Evolutionary conservation across 2,888 invertebrate species (phyloP), one percentile per base, ranked within the genome.

Genomic region (Macrophya annulata): DNA sequence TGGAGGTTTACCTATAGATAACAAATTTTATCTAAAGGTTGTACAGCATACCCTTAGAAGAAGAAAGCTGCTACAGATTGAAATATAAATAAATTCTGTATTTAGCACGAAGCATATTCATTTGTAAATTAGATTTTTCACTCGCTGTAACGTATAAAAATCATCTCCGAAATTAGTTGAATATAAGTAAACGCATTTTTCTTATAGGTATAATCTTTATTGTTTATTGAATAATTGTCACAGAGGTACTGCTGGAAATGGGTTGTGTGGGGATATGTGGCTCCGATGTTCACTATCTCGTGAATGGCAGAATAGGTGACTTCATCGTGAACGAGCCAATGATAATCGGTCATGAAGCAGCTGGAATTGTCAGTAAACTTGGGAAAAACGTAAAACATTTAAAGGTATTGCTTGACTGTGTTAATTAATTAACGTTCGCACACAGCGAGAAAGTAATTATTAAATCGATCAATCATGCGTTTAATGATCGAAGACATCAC

Each of bases 261-360:
- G 97, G 97, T 91, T 96, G 96, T 88, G 98, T 99, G 74, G 99
- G 99, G n/a, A 99, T 99, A 90, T 99, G 99, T 93, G 99, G 99
- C 0, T 97, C 97, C 0, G 99, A 99, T 94, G 98, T 99, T 6
- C 99, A 99, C 94, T 99, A 99, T 94, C 96, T 98, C 94, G 96
- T 96, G 55, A 94, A 96, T 87, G 99, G 99, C 12, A 93, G 95
- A 25, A 99, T 99, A 91, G 99, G 98, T 0, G 96, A 97, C 92
- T 99, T 99, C 92, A 94, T 98, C 48, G 95, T 99, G 0, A 95
- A 96, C 86, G 95, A 96, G 79, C 99, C 99, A 10, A 98, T 99
- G 98, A 95, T 99, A 48, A 97, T 99, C 92, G 99, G 99, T 0
- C 99, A 99, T 92, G 99, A 99, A 94, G 97, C 99, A 0, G 95